Evolutionary conservation across 2,113 vertebrate genomes (phyloP).

Genomic region (Laticauda colubrina): DNA sequence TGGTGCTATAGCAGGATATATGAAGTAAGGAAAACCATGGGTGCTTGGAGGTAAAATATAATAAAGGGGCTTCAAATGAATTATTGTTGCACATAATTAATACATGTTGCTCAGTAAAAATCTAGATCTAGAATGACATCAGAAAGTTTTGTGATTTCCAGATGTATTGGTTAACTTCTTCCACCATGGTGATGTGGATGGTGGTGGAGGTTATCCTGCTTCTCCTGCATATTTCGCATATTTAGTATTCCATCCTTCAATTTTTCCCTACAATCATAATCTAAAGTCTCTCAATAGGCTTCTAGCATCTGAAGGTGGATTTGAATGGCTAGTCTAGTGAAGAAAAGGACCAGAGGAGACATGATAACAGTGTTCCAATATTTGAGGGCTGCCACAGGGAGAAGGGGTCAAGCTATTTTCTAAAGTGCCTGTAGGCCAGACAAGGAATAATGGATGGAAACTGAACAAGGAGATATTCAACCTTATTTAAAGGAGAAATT

Average conservation of each 20-base stretch:
- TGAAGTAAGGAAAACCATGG: neutral
- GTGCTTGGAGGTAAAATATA: neutral
- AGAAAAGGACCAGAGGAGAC: too few species aligned
- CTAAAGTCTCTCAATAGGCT: neutral
- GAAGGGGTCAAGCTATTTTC: too few species aligned
- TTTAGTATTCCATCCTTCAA: neutral
- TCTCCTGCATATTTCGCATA: neutral
- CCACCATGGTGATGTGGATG: neutral
- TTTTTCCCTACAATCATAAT: neutral
- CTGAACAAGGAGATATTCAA: too few species aligned
- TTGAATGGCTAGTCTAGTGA: neutral
- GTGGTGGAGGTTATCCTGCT: neutral
- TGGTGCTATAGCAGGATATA: neutral
- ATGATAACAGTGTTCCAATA: too few species aligned
- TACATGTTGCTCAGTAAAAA: neutral
- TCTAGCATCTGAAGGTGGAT: neutral
- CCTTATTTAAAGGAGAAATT: too few species aligned
- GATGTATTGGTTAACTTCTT: neutral
- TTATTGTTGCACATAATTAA: neutral
- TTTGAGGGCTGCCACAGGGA: too few species aligned
- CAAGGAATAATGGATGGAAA: too few species aligned
- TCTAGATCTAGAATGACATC: neutral
- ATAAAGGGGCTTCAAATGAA: neutral
- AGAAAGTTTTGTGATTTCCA: neutral
- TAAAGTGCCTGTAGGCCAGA: too few species aligned